Conservation (phyloP, 1,140 invertebrate species). For the Maconellicoccus hirsutus region DNA sequence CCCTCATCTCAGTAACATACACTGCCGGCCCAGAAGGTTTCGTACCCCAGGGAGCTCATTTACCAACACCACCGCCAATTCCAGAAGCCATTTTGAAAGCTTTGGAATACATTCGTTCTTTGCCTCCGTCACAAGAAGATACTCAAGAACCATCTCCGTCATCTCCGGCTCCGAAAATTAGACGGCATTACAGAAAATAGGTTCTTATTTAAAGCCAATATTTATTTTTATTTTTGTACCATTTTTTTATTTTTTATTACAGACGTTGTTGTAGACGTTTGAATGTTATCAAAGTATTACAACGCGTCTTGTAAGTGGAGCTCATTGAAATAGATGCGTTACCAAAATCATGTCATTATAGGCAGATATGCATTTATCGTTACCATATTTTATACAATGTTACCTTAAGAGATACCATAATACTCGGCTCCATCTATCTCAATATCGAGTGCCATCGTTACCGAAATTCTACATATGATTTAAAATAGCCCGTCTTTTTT, state of each 20-base stretch:
- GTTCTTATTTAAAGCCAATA: not conserved
- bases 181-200: conserved; percentile 4
- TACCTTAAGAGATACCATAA: not conserved
- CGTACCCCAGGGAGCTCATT: conserved; percentile 44
- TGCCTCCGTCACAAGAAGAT: conserved; percentile 32
- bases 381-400: not conserved
- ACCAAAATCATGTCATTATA: not conserved
- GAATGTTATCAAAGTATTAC: no score
- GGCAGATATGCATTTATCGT: conserved; percentile 8
- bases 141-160: not conserved
- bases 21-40: conserved; percentile 60
- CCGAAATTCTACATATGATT: not conserved
- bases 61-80: conserved; percentile 54
- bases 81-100: conserved; percentile 59
- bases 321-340: not conserved
- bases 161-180: not conserved
- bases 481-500: not conserved
- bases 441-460: not conserved
- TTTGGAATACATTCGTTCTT: conserved; percentile 48
- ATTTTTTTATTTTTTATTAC: not conserved
- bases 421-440: no score
- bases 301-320: no score
- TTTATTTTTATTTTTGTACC: conserved; percentile 6
- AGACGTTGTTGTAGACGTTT: no score
- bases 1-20: conserved; percentile 53